Percentiles rank a stretch among this genome's conserved stretches.
Conservation (phyloP, 2,888 invertebrate genomes). For the Anoncus sp. region DNA sequence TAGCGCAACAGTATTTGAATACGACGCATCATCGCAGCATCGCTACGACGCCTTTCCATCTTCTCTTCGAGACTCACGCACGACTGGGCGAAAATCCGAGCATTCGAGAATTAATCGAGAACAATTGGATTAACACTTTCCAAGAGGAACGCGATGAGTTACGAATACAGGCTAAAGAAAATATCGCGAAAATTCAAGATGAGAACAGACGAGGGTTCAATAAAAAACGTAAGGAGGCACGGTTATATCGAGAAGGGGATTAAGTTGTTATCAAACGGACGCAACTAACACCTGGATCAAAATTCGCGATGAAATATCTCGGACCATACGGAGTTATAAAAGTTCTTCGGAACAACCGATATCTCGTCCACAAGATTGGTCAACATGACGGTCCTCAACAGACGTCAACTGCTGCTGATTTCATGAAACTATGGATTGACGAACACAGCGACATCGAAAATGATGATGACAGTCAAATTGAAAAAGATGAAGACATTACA, state of each 20-base stretch:
- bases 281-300: constrained; percentile 16
- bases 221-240: constrained; percentile 1
- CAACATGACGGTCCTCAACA: constrained; percentile 38
- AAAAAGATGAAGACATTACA: constrained; percentile 9
- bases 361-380: constrained; percentile 40
- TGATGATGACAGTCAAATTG: not conserved
- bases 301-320: constrained; percentile 8
- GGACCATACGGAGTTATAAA: constrained; percentile 29
- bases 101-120: constrained; percentile 1
- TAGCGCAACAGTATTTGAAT: constrained; percentile 44
- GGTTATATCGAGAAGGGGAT: not conserved
- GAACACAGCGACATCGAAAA: not conserved
- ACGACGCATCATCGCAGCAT: constrained; percentile 33
- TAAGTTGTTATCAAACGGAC: constrained; percentile 30
- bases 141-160: constrained; percentile 4
- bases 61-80: constrained; percentile 47
- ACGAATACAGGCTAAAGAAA: not conserved
- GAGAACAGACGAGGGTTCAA: constrained; percentile 18
- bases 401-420: constrained; percentile 46
- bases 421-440: constrained; percentile 43
- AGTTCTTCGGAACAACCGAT: constrained; percentile 43
- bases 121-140: not conserved
- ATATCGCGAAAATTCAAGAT: constrained; percentile 48
- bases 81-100: not conserved
- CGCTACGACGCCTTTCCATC: constrained; percentile 40